Base-by-base conservation (phyloP, 2,113 vertebrate genomes). In the Trochalopteron elliotii region DNA sequence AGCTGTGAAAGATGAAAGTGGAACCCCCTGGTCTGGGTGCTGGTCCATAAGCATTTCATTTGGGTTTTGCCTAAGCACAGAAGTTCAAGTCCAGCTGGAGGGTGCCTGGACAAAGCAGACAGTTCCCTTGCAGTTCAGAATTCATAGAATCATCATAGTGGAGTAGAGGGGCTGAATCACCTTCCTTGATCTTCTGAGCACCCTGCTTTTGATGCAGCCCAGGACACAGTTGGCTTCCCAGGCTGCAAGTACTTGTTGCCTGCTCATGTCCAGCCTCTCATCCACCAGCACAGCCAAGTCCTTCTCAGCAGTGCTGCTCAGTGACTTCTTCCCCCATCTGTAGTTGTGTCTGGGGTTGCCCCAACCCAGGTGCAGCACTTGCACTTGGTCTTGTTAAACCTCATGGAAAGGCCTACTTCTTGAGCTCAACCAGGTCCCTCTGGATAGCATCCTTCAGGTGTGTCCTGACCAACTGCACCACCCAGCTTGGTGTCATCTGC, bases 21-120 rank as follows among this genome's bases (percentile, higher is more conserved):
- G 33, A 42, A 82, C 45, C 5, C 53, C 7, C 28, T 3, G 0
- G 2, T 53, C 22, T 23, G 31, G 33, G 12, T 7, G 1, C 40
- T 57, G 55, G 40, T 57, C 37, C 2, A 1, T n/a, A 42, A 74
- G 56, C 2, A 7, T 50, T 71, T 81, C 68, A 22, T 56, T 63
- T 2, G 1, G 47, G 16, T 74, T 93, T 87, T 1, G 2, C 59
- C 31, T 44, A 35, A 84, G 40, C 25, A n/a, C n/a, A 40, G 45
- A 65, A 84, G 60, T 40, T 70, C 33, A 84, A 81, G 45, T 17
- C 60, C 65, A 65, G 24, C 45, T 7, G 1, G 15, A 83, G 19
- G 15, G 45, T 19, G 24, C 50, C 55, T 40, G 37, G 18, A 40
- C 0, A 9, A 75, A 67, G 31, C n/a, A 81, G 33, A 49, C 5